Evolutionary conservation across 64 coral and sea anemone species (phyloP).

Genomic region (Pachyseris speciosa): DNA sequence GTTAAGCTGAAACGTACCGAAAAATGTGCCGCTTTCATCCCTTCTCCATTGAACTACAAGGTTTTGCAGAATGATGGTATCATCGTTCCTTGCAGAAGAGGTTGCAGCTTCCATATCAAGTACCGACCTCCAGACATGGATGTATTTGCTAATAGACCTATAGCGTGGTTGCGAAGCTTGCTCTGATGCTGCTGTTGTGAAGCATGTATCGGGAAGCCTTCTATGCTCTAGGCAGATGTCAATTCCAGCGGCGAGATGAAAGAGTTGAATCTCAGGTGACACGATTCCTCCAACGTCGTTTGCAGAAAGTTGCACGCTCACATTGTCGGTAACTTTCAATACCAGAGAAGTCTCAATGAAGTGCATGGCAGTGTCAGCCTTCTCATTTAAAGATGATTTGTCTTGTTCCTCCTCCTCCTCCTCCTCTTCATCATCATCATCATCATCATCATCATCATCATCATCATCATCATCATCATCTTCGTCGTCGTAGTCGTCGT

Average conservation of each 20-base stretch:
- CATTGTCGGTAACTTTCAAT: background rate
- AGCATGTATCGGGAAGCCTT: slow-evolving; percentile 47
- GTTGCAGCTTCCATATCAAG: slow-evolving; percentile 65
- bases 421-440: no score
- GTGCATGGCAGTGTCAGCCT: background rate
- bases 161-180: slow-evolving; percentile 35
- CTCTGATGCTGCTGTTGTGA: slow-evolving; percentile 32
- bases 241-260: slow-evolving; percentile 39
- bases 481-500: no score
- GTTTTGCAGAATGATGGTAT: slow-evolving; percentile 44
- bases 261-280: slow-evolving; percentile 57
- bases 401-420: no score
- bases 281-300: slow-evolving; percentile 12
- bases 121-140: slow-evolving; percentile 34
- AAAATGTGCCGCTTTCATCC: background rate
- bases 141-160: background rate
- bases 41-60: slow-evolving; percentile 17
- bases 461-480: no score
- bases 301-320: slow-evolving; percentile 33
- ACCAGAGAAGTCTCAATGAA: slow-evolving; percentile 14
- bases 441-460: no score
- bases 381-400: no score
- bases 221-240: slow-evolving; percentile 63
- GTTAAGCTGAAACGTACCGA: slow-evolving; percentile 17
- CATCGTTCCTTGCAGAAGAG: slow-evolving; percentile 30